Conservation (phyloP, 2,888 invertebrate species). For the Orchestes rusci region DNA sequence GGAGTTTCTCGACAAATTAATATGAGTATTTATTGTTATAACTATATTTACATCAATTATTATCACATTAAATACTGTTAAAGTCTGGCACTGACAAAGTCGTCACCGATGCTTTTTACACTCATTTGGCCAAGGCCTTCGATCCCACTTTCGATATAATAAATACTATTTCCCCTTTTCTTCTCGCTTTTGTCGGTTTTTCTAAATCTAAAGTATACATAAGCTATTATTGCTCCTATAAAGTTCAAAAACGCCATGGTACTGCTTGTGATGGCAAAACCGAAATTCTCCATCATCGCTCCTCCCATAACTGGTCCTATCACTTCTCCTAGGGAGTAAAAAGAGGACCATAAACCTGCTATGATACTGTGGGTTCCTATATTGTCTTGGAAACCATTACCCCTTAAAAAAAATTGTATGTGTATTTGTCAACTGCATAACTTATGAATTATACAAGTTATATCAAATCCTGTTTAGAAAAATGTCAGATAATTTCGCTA, state of each 20-base stretch:
- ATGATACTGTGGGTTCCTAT: slow-evolving; percentile 62
- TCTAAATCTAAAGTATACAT: slow-evolving; percentile 28
- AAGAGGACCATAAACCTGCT: slow-evolving; percentile 67
- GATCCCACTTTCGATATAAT: not conserved
- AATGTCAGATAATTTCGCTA: no score
- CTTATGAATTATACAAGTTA: no score
- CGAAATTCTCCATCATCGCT: slow-evolving; percentile 54
- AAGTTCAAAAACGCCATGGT: slow-evolving; percentile 56
- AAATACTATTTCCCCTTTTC: not conserved
- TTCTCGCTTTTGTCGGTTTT: no score
- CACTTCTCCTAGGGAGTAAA: slow-evolving; percentile 67
- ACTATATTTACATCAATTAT: no score
- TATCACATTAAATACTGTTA: no score
- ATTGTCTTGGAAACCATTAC: slow-evolving; percentile 59
- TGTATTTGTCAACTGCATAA: no score
- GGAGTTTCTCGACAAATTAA: no score
- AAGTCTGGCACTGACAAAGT: no score
- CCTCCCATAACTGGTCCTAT: slow-evolving; percentile 62
- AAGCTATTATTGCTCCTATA: slow-evolving; percentile 40
- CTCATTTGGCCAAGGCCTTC: no score
- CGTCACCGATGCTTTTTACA: no score
- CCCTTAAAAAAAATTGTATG: slow-evolving; percentile 40
- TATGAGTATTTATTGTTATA: no score
- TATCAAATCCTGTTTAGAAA: no score
- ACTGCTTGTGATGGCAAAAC: slow-evolving; percentile 60